Percentiles rank a stretch among this genome's conserved stretches.
phyloP scores from a whole-genome alignment of 2,888 invertebrate genomes.

The Tenthredo amoena region DNA sequence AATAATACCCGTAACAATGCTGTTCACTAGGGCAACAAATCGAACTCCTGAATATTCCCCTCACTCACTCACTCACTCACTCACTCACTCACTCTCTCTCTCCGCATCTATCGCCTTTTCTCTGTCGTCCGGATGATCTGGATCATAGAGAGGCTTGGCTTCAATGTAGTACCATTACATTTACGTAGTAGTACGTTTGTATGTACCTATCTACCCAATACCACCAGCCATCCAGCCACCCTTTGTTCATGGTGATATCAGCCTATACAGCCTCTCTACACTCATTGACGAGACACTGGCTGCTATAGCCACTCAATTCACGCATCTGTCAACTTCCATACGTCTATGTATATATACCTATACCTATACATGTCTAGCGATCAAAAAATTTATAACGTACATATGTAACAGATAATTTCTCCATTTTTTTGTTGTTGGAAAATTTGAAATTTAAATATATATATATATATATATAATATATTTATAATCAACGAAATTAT shows the following conservation, averaged over 20 bases:
- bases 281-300: conserved; percentile 16
- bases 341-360: not conserved
- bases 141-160: conserved; percentile 11
- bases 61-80: not conserved
- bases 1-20: conserved; percentile 49
- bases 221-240: not conserved
- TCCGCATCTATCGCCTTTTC: not conserved
- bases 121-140: not conserved
- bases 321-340: not conserved
- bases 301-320: not conserved
- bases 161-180: not conserved
- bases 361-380: not conserved
- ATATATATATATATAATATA: no score
- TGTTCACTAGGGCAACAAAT: conserved; percentile 7
- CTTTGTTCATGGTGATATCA: conserved; percentile 12
- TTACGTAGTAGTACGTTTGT: not conserved
- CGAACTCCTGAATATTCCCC: not conserved
- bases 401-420: no score
- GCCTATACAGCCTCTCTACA: not conserved
- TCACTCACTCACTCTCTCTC: not conserved
- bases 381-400: no score
- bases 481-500: not conserved
- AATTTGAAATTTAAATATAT: no score
- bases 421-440: no score
- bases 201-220: not conserved